Conservation (phyloP, 2,888 invertebrate genomes). For the Macrophya alboannulata region DNA sequence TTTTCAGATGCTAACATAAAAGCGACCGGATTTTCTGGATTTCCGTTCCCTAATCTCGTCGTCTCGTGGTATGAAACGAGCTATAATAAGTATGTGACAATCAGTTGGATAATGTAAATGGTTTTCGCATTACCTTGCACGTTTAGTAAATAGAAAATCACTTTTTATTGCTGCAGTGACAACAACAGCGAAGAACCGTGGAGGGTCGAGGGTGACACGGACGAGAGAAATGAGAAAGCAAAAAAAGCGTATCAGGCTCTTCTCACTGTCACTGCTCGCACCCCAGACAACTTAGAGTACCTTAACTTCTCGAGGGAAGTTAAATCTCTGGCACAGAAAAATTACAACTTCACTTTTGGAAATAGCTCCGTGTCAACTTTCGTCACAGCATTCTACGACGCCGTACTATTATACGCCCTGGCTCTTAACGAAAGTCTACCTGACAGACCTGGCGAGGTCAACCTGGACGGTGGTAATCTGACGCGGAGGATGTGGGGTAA, state of each 20-base stretch:
- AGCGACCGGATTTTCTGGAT: background rate
- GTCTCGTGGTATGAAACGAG: background rate
- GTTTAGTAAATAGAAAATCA: constrained; percentile 10
- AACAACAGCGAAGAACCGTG: constrained; percentile 88
- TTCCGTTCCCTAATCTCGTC: background rate
- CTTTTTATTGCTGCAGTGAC: constrained; percentile 67
- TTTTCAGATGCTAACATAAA: background rate
- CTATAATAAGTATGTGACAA: background rate
- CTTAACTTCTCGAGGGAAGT: constrained; percentile 89
- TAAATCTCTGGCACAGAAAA: constrained; percentile 85
- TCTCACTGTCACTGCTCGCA: constrained; percentile 93
- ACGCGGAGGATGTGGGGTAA: constrained; percentile 93
- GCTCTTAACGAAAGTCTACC: constrained; percentile 94
- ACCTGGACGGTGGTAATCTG: constrained; percentile 91
- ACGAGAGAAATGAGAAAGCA: constrained; percentile 91
- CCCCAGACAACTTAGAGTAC: constrained; percentile 90
- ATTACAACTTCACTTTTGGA: constrained; percentile 88
- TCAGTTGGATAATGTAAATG: background rate
- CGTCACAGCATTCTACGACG: constrained; percentile 98
- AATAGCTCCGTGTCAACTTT: constrained; percentile 93
- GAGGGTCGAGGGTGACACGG: constrained; percentile 90
- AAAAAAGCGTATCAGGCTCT: constrained; percentile 93
- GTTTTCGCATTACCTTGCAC: constrained; percentile 34
- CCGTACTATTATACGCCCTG: constrained; percentile 95
- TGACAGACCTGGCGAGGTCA: constrained; percentile 74